Percentiles rank a stretch among this genome's conserved stretches.
Evolutionary conservation across 2,888 invertebrate genomes (phyloP).

Genomic region (Marronus borbonicus): DNA sequence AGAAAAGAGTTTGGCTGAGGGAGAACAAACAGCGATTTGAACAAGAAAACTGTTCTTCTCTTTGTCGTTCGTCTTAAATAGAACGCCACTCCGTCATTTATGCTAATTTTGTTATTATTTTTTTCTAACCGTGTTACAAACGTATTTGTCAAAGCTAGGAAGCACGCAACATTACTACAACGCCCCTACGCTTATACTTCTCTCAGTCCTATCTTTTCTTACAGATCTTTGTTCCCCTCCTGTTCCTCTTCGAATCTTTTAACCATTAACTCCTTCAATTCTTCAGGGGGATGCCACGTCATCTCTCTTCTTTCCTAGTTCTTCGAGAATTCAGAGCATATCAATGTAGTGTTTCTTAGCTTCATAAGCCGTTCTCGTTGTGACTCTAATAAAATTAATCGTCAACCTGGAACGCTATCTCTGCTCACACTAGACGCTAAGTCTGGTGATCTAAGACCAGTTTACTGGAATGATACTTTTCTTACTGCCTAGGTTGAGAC

Average conservation of each 20-base stretch:
- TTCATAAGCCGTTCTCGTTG: not conserved
- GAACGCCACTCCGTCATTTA: too few species aligned
- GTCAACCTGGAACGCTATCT: not conserved
- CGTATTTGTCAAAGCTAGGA: too few species aligned
- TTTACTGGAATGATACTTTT: constrained; percentile 8
- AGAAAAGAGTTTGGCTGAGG: too few species aligned
- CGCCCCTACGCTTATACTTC: not conserved
- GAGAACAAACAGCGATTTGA: too few species aligned
- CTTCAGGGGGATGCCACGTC: not conserved
- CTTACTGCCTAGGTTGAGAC: constrained; percentile 7
- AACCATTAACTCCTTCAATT: not conserved
- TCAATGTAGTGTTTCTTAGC: not conserved
- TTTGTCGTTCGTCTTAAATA: too few species aligned
- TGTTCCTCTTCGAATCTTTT: not conserved
- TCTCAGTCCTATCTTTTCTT: constrained; percentile 1
- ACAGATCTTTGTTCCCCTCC: not conserved
- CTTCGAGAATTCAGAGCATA: too few species aligned
- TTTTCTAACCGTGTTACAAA: too few species aligned
- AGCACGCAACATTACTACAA: not conserved
- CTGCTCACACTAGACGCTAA: not conserved
- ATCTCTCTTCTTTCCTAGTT: too few species aligned
- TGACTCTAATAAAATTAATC: constrained; percentile 17
- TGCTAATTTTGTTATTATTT: too few species aligned
- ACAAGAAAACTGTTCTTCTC: too few species aligned
- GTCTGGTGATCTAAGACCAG: not conserved